Conservation (phyloP, 2,888 invertebrate species). For the Drosophila antonietae region DNA sequence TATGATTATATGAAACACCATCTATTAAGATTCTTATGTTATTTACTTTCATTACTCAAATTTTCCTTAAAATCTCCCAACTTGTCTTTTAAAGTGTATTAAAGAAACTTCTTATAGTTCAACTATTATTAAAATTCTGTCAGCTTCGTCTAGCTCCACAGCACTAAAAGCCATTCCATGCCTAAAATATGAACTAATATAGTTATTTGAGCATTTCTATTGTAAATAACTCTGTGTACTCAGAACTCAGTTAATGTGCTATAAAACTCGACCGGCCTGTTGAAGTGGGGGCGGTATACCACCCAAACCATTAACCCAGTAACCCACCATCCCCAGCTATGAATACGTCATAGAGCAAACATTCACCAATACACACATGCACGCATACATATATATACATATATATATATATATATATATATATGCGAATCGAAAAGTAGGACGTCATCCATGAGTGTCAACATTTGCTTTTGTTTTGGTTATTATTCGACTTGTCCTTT, state of each 20-base stretch:
- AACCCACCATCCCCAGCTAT: neutral
- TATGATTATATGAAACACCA: too few relatives aligned
- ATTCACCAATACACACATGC: neutral
- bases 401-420: neutral
- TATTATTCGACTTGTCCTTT: conserved; percentile 7
- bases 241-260: neutral
- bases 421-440: conserved; percentile 55
- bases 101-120: neutral
- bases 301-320: conserved; percentile 6
- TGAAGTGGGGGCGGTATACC: neutral
- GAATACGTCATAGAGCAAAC: conserved; percentile 1
- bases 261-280: neutral
- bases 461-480: conserved; percentile 55
- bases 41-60: neutral
- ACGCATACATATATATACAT: neutral
- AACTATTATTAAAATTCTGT: neutral
- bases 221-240: neutral
- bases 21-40: neutral
- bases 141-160: neutral
- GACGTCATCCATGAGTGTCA: conserved; percentile 70
- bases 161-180: neutral
- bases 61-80: neutral
- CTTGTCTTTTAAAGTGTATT: neutral
- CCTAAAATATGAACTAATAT: neutral
- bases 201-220: neutral